A percentile compares a stretch with the other conserved stretches of the same genome.
phyloP scores from a whole-genome alignment of 2,888 invertebrate genomes.

The Xanthorhoe designata region DNA sequence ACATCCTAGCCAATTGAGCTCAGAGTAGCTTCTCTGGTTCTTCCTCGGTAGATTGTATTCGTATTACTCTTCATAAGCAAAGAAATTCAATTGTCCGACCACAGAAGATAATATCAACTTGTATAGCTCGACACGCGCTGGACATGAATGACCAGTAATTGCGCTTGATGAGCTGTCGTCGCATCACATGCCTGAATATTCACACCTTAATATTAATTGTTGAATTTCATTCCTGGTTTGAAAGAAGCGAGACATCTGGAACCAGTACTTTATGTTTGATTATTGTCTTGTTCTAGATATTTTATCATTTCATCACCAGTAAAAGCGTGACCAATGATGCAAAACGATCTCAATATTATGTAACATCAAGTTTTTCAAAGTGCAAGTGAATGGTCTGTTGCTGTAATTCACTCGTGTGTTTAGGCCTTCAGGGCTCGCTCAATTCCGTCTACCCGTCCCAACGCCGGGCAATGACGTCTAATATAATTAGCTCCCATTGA shows the following conservation, averaged over 20 bases:
- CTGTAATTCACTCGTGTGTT: constrained; percentile 65
- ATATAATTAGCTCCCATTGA: constrained; percentile 74
- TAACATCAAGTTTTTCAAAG: constrained; percentile 63
- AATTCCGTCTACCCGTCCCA: constrained; percentile 46
- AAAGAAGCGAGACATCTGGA: constrained; percentile 6
- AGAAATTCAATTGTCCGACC: constrained; percentile 28
- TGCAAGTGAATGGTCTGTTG: constrained; percentile 64
- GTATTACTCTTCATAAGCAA: constrained; percentile 28
- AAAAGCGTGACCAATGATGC: constrained; percentile 67
- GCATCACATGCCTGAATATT: constrained; percentile 58
- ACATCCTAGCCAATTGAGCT: constrained; percentile 29
- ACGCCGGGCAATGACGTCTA: constrained; percentile 60
- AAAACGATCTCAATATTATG: constrained; percentile 66
- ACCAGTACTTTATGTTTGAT: neutral
- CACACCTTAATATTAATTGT: constrained; percentile 54
- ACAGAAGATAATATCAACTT: constrained; percentile 54
- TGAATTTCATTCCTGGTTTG: neutral
- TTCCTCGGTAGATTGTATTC: constrained; percentile 20
- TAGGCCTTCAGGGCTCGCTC: constrained; percentile 52
- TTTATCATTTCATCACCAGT: constrained; percentile 52
- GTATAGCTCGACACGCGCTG: constrained; percentile 69
- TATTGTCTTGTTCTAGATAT: constrained; percentile 50
- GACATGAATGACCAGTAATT: constrained; percentile 76
- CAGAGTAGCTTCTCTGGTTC: constrained; percentile 11
- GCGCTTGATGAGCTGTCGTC: constrained; percentile 62